Evolutionary conservation across 2,113 vertebrate genomes (phyloP), one percentile per base, ranked within the genome.

Genomic region (Xiphias gladius): DNA sequence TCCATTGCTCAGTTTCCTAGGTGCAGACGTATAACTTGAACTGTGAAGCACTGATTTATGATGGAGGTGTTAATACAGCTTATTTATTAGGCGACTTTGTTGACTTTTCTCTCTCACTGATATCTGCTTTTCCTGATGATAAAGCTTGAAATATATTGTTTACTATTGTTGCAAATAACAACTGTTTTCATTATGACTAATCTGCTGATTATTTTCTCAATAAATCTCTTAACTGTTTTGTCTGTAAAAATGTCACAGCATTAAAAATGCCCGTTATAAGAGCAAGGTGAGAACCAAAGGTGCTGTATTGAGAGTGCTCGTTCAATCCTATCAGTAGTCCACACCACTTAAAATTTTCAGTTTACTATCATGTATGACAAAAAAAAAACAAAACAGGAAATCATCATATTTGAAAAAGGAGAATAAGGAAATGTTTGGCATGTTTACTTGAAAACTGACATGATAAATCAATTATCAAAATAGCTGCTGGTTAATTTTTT

Each of bases 1-100:
- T 61, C 65, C n/a, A 30, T 71, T 77, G 68, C 30, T 67, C 55
- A 30, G 39, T 84, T 73, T 82, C 68, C 7, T 58, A 48, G 68
- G 30, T 58, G 10, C 72, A 65, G 32, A 30, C 28, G 71, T 61
- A 3, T 86, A 52, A 70, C 72, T 65, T 66, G 32, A 78, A 76
- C 22, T 20, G 17, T 50, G 26, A 68, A 52, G 28, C 39, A 41
- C 5, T 64, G 72, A 26, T 75, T 65, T 30, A 55, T 68, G 46
- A 28, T 26, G 11, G 13, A 64, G n/a, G 54, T n/a, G 57, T 13
- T 28, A 26, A 43, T 30, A 10, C 46, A 68, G 46, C 43, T 19
- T 43, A 46, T 75, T 81, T 72, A 17, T 70, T 57, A 67, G 19
- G 50, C 26, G 22, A 57, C 41, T 61, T 39, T 55, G 58, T 37